phyloP scores from a whole-genome alignment of 2,113 vertebrate species.

The Plotosus lineatus region DNA sequence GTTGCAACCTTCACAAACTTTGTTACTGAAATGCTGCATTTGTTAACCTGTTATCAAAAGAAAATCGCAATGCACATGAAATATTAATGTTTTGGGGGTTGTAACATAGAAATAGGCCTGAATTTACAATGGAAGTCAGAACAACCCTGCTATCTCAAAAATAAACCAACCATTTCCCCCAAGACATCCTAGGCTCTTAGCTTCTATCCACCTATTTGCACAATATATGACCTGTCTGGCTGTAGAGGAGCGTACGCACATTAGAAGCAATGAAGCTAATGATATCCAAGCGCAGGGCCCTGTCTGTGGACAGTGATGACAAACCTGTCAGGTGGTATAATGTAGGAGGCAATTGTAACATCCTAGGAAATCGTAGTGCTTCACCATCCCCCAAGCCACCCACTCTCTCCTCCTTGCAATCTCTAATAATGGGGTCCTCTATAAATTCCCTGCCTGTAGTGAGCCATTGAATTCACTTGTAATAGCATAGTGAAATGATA shows the following conservation, averaged over 20 bases:
- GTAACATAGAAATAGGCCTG: conserved; percentile 2
- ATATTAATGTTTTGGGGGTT: conserved; percentile 11
- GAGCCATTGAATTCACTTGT: conserved; percentile 72
- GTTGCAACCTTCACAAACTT: too few species aligned
- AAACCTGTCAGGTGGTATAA: conserved; percentile 94
- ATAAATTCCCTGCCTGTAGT: conserved; percentile 91
- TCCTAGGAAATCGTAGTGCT: conserved; percentile 89
- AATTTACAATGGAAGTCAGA: conserved; percentile 19
- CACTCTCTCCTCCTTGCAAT: conserved; percentile 80
- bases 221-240: conserved; percentile 85
- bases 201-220: conserved; percentile 67
- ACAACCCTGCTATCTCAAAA: conserved; percentile 24
- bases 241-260: conserved; percentile 85
- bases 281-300: conserved; percentile 95
- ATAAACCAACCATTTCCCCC: conserved; percentile 44
- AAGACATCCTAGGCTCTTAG: conserved; percentile 58
- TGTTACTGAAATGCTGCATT: conserved; percentile 54
- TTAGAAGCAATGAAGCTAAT: conserved; percentile 98
- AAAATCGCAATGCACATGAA: conserved; percentile 20
- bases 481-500: conserved; percentile 85
- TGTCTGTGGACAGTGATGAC: conserved; percentile 88
- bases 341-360: conserved; percentile 89
- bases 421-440: conserved; percentile 90
- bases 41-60: conserved; percentile 51
- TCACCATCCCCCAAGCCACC: conserved; percentile 72